Percentiles rank a stretch among this genome's conserved stretches.
Evolutionary conservation across 2,888 invertebrate genomes (phyloP).

Genomic region (Sinodicranocentrus sp.): DNA sequence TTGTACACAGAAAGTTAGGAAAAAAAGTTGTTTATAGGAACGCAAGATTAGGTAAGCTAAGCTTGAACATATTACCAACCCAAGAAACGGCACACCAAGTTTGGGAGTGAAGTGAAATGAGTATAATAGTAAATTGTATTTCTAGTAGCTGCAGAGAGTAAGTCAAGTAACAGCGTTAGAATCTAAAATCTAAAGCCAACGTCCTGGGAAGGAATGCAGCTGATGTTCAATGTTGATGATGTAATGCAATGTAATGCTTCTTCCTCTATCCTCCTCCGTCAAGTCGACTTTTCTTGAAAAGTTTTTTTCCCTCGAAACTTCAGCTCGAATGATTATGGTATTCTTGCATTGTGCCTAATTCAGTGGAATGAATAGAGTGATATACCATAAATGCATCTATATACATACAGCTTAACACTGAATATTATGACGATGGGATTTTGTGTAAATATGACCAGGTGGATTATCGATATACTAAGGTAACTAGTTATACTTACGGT

Average conservation of each 20-base stretch:
- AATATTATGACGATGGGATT: no score
- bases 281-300: slow-evolving; percentile 24
- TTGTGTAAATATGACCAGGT: background rate
- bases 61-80: slow-evolving; percentile 17
- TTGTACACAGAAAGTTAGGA: background rate
- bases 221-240: slow-evolving; percentile 6
- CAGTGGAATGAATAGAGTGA: slow-evolving; percentile 9
- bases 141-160: background rate
- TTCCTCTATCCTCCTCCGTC: slow-evolving; percentile 9
- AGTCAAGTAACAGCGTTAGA: background rate
- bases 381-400: background rate
- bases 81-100: background rate
- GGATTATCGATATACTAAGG: background rate
- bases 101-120: slow-evolving; percentile 1
- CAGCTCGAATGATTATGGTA: no score
- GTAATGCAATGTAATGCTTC: background rate
- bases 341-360: slow-evolving; percentile 5
- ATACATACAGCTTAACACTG: no score
- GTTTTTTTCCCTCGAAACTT: background rate
- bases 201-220: slow-evolving; percentile 44
- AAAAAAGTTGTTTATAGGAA: slow-evolving; percentile 48
- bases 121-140: background rate
- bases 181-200: slow-evolving; percentile 55
- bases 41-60: slow-evolving; percentile 28
- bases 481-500: background rate